These are phyloP conservation scores for Zosterops lateralis DNA, from an alignment of 2,113 vertebrate species.

Conservation along the genomic window DNA sequence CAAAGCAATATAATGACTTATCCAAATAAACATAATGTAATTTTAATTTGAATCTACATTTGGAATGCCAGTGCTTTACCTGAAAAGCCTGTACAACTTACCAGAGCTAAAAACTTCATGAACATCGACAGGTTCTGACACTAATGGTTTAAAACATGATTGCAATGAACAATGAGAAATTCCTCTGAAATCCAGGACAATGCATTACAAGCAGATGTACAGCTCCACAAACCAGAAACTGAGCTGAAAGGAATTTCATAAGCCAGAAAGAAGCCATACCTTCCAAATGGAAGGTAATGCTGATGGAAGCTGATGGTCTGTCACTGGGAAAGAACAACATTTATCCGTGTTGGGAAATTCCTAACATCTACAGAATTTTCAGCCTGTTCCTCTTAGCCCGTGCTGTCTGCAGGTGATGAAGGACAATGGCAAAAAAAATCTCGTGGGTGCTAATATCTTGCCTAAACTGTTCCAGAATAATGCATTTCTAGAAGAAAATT, in stretches of 20 bases:
- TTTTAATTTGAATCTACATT: background rate
- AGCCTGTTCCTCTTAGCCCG: background rate
- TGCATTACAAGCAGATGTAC: background rate
- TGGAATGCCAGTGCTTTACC: background rate
- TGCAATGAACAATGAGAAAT: background rate
- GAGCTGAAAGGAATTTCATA: background rate
- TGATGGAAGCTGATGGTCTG: background rate
- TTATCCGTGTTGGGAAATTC: background rate
- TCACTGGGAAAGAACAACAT: background rate
- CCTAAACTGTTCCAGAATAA: background rate
- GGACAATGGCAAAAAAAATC: fast-evolving
- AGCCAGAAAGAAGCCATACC: background rate
- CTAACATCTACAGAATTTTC: background rate
- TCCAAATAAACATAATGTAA: background rate
- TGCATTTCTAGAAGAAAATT: background rate
- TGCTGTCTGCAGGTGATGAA: background rate
- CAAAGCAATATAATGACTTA: background rate
- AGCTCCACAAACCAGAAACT: background rate
- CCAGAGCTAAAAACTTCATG: background rate
- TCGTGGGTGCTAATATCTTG: background rate
- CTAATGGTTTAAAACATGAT: background rate
- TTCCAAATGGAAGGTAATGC: background rate
- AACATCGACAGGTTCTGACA: background rate
- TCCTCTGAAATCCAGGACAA: background rate
- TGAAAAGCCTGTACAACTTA: background rate